Conservation (phyloP, 2,113 vertebrate genomes). For the Microcebus ravelobensis region DNA sequence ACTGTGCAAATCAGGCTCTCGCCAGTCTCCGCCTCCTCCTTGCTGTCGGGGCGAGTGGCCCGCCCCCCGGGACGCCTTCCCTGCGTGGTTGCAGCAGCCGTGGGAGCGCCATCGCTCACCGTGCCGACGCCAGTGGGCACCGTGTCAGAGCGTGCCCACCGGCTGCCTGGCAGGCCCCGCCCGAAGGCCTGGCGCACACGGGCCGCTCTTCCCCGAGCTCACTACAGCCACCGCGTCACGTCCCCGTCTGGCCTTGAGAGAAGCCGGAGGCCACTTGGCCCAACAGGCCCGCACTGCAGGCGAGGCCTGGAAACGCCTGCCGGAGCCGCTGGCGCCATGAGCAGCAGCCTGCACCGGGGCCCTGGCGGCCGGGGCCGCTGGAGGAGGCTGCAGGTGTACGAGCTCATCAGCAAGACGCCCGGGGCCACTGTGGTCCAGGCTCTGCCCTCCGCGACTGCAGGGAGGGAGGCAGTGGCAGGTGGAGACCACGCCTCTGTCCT, state of each 20-base stretch:
- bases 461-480: no score
- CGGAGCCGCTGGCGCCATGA: accelerated
- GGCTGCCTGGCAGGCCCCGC: no score
- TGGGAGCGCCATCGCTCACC: not conserved
- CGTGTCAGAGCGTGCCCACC: accelerated
- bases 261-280: accelerated
- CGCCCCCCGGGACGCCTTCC: not conserved
- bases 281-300: accelerated
- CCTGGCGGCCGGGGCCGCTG: not conserved
- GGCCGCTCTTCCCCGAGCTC: no score
- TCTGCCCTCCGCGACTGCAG: not conserved
- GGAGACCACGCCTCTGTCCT: not conserved
- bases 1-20: accelerated
- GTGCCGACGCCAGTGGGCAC: accelerated
- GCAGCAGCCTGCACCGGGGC: not conserved
- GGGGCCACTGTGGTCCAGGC: accelerated
- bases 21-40: not conserved
- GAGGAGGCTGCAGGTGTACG: accelerated
- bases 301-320: accelerated
- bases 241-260: not conserved
- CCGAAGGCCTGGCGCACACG: accelerated
- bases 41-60: not conserved
- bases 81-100: no score
- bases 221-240: accelerated
- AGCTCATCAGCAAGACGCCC: accelerated